phyloP scores from a whole-genome alignment of 2,113 vertebrate species.

The Amazona vittata region DNA sequence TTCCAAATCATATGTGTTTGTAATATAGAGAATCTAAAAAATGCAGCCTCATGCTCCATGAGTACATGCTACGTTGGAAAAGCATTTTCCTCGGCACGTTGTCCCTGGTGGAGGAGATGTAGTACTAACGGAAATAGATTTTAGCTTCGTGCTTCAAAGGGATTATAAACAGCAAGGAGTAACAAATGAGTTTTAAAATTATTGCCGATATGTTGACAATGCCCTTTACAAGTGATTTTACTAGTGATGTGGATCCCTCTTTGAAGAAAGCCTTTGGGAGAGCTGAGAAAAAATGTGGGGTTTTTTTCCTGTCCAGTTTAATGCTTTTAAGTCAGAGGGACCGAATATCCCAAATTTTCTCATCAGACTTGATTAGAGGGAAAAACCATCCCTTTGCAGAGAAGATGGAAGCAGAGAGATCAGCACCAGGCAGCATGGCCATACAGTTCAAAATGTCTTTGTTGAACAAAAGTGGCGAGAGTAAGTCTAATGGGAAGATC shows the following conservation, averaged over 20 bases:
- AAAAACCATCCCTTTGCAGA: neutral
- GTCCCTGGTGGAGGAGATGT: neutral
- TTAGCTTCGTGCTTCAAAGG: neutral
- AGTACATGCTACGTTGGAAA: neutral
- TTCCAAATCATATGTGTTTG: neutral
- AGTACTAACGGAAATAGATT: neutral
- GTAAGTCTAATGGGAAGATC: neutral
- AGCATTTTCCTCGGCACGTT: neutral
- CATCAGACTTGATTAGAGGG: neutral
- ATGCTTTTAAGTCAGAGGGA: neutral
- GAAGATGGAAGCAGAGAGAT: neutral
- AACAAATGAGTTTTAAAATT: slow-evolving; percentile 47
- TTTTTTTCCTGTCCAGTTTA: neutral
- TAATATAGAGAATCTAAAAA: neutral
- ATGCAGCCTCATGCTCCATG: neutral
- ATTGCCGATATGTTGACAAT: neutral
- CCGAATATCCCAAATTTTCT: neutral
- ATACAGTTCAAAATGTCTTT: neutral
- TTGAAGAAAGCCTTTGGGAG: neutral
- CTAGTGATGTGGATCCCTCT: neutral
- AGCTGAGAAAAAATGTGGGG: neutral
- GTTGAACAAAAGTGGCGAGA: neutral
- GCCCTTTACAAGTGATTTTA: slow-evolving; percentile 27
- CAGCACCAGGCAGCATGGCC: neutral
- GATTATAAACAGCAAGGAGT: neutral